Base-by-base conservation (phyloP, 2,797 vertebrate genomes). In the Eidolon dupreanum region DNA sequence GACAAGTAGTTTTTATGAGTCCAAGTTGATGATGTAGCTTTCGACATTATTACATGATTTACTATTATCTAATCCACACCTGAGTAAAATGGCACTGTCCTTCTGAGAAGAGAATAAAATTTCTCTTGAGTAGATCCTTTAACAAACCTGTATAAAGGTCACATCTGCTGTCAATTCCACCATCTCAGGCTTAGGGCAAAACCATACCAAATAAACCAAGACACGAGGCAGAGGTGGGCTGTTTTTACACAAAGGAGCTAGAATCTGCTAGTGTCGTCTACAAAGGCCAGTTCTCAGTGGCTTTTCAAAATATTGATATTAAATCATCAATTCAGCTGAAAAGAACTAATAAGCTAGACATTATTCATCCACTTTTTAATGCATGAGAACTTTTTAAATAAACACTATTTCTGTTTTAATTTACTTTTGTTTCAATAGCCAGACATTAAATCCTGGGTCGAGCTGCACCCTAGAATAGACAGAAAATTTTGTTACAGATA, bases 11-110 rank as follows among this genome's bases (percentile, higher is more conserved):
- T 71, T 94, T 85, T 68, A 93, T 43, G 90, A 96, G 61, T 73
- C 59, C 71, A 93, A 94, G 33, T 8, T 91, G 92, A 90, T 90
- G 87, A 68, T 95, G 82, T 53, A 57, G 81, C 86, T 97, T 95
- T 78, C 53, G 63, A 74, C 17, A 93, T 90, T 74, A 96, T 77
- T 73, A 57, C 12, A 49, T 92, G 94, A 97, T 77, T 96, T 81
- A 90, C 28, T 96, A 41, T 38, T 95, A 79, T 55, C 92, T n/a
- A 2, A 94, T 71, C 41, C 36, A 79, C 49, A 88, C 11, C 1
- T 36, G 49, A 78, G 33, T 82, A 33, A 94, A 95, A 78, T 12
- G 68, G 31, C 86, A 17, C 33, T 36, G 55, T 53, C 46, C 24
- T 55, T 92, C 20, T 84, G 95, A 31, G 38, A 95, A 86, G 19